Conservation (phyloP, 2,888 invertebrate genomes). For the Scelioninae gen. 1 region DNA sequence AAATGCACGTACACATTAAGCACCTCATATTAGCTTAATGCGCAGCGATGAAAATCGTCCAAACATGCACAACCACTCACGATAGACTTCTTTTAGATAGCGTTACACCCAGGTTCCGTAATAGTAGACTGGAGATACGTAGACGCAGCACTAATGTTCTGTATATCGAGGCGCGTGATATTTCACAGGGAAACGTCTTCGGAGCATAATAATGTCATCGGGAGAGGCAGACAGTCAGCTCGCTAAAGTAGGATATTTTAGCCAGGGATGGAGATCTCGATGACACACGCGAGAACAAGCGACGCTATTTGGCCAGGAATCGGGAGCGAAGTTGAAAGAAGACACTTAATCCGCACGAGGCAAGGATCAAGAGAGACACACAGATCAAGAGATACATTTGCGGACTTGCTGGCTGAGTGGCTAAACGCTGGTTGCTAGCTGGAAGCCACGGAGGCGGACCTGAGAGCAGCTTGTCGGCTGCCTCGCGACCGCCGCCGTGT, state of each 20-base stretch:
- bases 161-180: slow-evolving; percentile 26
- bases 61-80: too few species aligned
- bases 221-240: slow-evolving; percentile 48
- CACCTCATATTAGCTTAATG: slow-evolving; percentile 15
- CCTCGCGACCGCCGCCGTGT: slow-evolving; percentile 77
- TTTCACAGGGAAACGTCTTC: slow-evolving; percentile 43
- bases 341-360: slow-evolving; percentile 49
- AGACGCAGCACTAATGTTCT: neutral
- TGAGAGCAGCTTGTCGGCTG: slow-evolving; percentile 82
- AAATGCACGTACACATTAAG: slow-evolving; percentile 3
- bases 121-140: too few species aligned
- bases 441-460: slow-evolving; percentile 82
- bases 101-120: too few species aligned
- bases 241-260: slow-evolving; percentile 36
- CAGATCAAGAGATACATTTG: slow-evolving; percentile 65
- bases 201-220: slow-evolving; percentile 52
- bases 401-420: slow-evolving; percentile 84
- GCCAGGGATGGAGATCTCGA: slow-evolving; percentile 54
- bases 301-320: slow-evolving; percentile 37
- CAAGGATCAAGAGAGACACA: slow-evolving; percentile 56
- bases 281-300: slow-evolving; percentile 43
- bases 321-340: slow-evolving; percentile 33
- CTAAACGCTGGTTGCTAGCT: slow-evolving; percentile 80
- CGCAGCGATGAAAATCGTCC: too few species aligned
- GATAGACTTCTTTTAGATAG: too few species aligned